Conservation (phyloP, 1,140 invertebrate species). For the Trachymyrmex cornetzi region DNA sequence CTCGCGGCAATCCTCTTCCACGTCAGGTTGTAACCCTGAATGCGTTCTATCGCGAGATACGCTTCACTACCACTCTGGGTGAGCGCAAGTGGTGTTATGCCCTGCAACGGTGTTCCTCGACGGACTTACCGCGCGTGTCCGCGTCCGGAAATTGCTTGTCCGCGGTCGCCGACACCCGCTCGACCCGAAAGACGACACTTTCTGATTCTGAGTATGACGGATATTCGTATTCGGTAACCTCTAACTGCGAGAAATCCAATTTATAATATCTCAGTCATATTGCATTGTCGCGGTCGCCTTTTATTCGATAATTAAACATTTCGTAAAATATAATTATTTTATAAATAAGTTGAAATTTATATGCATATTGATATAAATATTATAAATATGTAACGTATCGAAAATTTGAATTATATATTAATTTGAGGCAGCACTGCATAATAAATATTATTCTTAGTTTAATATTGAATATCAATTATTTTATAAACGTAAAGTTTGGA, state of each 20-base stretch:
- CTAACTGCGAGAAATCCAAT: not conserved
- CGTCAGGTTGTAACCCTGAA: conserved; percentile 59
- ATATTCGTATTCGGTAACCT: conserved; percentile 19
- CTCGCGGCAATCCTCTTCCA: conserved; percentile 66
- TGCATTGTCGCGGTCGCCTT: not conserved
- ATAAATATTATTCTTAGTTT: not conserved
- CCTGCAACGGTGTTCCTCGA: conserved; percentile 53
- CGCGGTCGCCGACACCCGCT: conserved; percentile 20
- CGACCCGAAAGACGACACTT: conserved; percentile 48
- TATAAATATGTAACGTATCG: not conserved
- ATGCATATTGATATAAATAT: not conserved
- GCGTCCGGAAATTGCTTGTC: conserved; percentile 56
- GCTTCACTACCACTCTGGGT: conserved; percentile 60
- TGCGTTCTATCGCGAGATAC: conserved; percentile 61
- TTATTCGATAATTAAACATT: not conserved
- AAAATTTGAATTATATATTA: not conserved
- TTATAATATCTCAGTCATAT: not conserved
- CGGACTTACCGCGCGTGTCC: conserved; percentile 31
- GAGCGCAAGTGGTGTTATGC: conserved; percentile 45
- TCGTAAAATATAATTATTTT: not conserved
- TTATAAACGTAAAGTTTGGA: not conserved
- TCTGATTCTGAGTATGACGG: not conserved
- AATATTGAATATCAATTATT: not conserved
- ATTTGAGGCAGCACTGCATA: not conserved
- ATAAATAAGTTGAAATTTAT: not conserved